Conservation (phyloP, 53 echinoderm and acorn worm genomes). For the Zoroaster sp. region DNA sequence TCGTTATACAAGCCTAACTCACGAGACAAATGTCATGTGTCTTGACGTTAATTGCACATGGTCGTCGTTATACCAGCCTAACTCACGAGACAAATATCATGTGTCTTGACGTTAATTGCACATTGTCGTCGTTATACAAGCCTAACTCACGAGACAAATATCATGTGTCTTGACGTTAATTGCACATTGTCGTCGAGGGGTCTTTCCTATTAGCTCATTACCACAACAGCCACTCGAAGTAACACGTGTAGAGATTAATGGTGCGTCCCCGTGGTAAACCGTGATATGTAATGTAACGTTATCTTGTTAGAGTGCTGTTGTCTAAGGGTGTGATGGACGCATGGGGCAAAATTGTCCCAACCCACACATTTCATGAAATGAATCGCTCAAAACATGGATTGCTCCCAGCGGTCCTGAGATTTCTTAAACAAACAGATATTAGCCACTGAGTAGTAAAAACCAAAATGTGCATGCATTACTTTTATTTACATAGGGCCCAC, state of each 20-base stretch:
- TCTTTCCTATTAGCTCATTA: background rate
- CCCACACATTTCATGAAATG: background rate
- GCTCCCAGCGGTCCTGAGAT: background rate
- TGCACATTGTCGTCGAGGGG: background rate
- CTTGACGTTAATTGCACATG: no score
- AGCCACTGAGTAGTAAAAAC: background rate
- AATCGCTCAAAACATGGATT: background rate
- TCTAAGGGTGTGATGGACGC: background rate
- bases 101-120: no score
- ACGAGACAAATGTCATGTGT: no score
- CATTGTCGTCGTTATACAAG: background rate
- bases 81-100: no score
- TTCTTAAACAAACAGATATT: background rate
- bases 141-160: background rate
- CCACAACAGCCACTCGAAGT: background rate
- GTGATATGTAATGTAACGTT: slow-evolving; percentile 1
- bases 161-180: background rate
- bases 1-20: no score
- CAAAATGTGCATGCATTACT: slow-evolving; percentile 21
- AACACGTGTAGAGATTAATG: background rate
- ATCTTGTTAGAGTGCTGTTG: background rate
- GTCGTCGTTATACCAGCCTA: no score
- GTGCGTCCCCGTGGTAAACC: background rate
- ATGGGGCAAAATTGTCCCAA: background rate
- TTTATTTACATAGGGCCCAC: slow-evolving; percentile 50